Percentiles rank a stretch among this genome's conserved stretches.
These are phyloP conservation scores for Xenus cinereus DNA, from an alignment of 2,113 vertebrate species.

Conservation along the genomic window DNA sequence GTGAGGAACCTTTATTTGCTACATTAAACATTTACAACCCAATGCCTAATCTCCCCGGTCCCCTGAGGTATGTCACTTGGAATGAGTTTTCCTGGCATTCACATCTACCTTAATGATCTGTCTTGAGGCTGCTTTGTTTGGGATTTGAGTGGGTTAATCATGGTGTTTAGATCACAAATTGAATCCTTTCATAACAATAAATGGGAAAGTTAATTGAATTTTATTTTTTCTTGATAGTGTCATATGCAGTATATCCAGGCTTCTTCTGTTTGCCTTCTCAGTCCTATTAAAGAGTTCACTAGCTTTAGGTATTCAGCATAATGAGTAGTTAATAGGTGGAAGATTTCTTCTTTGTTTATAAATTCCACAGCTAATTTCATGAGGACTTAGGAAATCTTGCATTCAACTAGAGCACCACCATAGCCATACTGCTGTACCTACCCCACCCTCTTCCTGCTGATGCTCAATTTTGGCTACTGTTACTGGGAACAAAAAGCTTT, in stretches of 20 bases:
- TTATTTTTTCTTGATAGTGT: not conserved
- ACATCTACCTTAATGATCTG: slow-evolving; percentile 37
- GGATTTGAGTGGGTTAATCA: slow-evolving; percentile 32
- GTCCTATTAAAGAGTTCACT: not conserved
- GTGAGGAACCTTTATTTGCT: slow-evolving; percentile 1
- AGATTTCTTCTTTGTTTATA: slow-evolving; percentile 6
- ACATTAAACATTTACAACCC: slow-evolving; percentile 19
- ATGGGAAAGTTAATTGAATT: slow-evolving; percentile 50
- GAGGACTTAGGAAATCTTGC: not conserved
- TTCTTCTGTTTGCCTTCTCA: not conserved
- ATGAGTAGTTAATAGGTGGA: not conserved
- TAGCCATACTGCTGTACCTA: not conserved
- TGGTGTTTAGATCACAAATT: slow-evolving; percentile 5
- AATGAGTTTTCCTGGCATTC: slow-evolving; percentile 10
- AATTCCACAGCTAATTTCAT: not conserved
- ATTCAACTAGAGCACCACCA: not conserved
- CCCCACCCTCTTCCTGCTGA: not conserved
- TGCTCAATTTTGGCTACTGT: not conserved
- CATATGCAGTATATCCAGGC: not conserved
- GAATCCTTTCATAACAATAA: not conserved
- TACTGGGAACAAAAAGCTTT: not conserved
- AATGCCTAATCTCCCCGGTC: not conserved
- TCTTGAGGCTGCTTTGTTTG: slow-evolving; percentile 19
- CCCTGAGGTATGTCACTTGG: not conserved
- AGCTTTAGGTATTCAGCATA: not conserved